These are phyloP conservation scores for Pelecanoides urinatrix DNA, from an alignment of 2,113 vertebrate genomes.

Conservation along the genomic window DNA sequence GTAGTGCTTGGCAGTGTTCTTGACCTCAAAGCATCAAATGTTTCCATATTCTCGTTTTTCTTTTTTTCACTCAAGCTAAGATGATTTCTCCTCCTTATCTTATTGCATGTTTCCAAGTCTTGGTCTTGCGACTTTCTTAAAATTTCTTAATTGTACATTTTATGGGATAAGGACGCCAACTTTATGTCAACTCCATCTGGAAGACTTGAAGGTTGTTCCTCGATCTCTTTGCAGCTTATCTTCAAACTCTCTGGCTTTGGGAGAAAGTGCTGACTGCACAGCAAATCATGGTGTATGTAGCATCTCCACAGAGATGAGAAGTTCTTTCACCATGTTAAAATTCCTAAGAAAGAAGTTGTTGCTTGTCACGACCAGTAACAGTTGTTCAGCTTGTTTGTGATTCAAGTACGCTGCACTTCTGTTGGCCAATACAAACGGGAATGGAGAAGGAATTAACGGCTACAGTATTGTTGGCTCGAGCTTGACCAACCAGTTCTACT, in stretches of 20 bases:
- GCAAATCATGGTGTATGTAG: neutral
- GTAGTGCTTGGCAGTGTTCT: neutral
- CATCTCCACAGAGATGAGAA: neutral
- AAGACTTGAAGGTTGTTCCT: conserved; percentile 13
- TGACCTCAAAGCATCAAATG: neutral
- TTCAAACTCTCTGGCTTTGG: neutral
- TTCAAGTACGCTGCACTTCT: neutral
- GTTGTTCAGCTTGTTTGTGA: neutral
- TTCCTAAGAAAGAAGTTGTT: neutral
- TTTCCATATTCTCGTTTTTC: neutral
- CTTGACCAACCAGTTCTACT: neutral
- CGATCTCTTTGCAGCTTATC: neutral
- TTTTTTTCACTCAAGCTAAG: neutral
- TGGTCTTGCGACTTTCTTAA: neutral
- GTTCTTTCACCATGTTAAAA: neutral
- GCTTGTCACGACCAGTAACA: neutral
- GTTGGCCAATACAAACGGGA: neutral
- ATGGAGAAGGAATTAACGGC: neutral
- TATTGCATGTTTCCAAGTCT: neutral
- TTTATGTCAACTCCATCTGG: neutral
- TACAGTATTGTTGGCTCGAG: neutral
- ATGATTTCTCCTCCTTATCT: neutral
- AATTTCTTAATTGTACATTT: neutral
- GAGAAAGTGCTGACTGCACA: neutral
- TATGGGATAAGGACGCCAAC: neutral